These are phyloP conservation scores for Phytoseiulus persimilis DNA, from an alignment of 2,888 invertebrate species.

Conservation along the genomic window DNA sequence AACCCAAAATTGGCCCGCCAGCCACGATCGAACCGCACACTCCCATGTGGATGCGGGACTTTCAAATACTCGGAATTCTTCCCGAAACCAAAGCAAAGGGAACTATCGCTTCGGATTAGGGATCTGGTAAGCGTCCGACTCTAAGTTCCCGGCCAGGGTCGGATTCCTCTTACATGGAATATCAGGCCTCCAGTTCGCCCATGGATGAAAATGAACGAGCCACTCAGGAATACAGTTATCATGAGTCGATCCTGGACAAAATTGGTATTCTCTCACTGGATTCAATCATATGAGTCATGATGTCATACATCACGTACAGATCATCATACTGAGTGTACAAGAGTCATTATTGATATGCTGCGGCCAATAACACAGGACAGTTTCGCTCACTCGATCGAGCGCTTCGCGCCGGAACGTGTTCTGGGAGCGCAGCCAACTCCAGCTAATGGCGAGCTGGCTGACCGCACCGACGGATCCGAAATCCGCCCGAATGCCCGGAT, in stretches of 20 bases:
- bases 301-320: neutral
- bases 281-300: neutral
- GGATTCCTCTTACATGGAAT: too few species aligned
- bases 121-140: too few species aligned
- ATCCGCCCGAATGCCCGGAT: neutral
- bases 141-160: too few species aligned
- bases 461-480: neutral
- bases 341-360: neutral
- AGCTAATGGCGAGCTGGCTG: neutral
- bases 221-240: neutral
- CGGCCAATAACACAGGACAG: neutral
- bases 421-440: neutral
- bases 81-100: too few species aligned
- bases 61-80: too few species aligned
- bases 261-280: neutral
- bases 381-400: neutral
- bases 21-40: too few species aligned
- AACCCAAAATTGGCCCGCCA: too few species aligned
- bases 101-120: too few species aligned
- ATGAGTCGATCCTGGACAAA: too few species aligned
- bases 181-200: neutral
- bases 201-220: neutral
- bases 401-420: neutral
- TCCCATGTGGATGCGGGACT: too few species aligned
- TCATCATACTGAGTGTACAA: neutral